phyloP scores from a whole-genome alignment of 2,113 vertebrate species.

The Catharus bicknelli region DNA sequence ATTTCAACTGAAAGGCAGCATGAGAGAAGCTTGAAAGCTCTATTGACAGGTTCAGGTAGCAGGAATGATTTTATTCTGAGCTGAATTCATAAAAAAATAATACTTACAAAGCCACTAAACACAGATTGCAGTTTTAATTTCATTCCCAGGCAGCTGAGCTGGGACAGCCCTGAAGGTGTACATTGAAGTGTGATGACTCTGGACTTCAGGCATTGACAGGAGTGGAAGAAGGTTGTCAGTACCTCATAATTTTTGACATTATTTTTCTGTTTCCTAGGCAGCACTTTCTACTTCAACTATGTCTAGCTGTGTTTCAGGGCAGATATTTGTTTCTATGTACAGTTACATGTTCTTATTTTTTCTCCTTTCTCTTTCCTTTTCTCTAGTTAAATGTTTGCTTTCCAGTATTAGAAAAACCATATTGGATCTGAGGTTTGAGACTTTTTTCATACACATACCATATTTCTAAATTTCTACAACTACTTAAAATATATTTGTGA shows the following conservation, averaged over 20 bases:
- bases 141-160: neutral
- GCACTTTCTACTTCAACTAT: neutral
- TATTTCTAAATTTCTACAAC: neutral
- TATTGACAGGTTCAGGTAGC: neutral
- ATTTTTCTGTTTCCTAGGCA: neutral
- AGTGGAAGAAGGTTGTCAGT: neutral
- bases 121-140: neutral
- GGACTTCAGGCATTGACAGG: neutral
- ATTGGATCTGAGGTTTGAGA: neutral
- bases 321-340: neutral
- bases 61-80: neutral
- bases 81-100: neutral
- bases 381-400: neutral
- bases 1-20: neutral
- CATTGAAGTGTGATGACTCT: neutral
- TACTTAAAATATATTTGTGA: neutral
- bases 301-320: neutral
- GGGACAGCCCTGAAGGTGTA: neutral
- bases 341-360: neutral
- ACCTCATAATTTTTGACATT: neutral
- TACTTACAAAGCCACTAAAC: neutral
- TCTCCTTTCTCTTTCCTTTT: neutral
- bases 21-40: neutral
- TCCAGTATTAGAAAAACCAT: neutral
- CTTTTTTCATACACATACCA: neutral